These are phyloP conservation scores for Amblyteles armatorius DNA, from an alignment of 2,888 invertebrate genomes.

Conservation along the genomic window DNA sequence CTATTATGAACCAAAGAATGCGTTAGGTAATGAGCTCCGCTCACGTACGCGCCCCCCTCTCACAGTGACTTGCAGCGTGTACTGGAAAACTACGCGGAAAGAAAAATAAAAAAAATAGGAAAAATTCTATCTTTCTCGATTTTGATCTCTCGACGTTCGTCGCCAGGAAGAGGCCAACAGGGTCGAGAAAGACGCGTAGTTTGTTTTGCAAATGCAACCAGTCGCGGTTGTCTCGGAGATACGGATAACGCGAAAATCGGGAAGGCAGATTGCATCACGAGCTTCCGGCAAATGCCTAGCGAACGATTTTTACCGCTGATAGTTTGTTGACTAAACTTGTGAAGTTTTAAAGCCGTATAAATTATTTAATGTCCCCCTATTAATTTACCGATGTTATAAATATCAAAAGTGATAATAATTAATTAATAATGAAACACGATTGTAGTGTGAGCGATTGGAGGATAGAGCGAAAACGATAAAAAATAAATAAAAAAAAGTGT, in stretches of 20 bases:
- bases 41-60: slow-evolving; percentile 70
- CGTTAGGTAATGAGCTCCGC: slow-evolving; percentile 72
- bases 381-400: slow-evolving; percentile 19
- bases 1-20: slow-evolving; percentile 63
- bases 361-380: slow-evolving; percentile 64
- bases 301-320: slow-evolving; percentile 78
- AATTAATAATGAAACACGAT: slow-evolving; percentile 13
- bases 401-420: slow-evolving; percentile 32
- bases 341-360: slow-evolving; percentile 70
- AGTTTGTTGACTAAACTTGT: slow-evolving; percentile 72
- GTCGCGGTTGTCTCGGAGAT: slow-evolving; percentile 31
- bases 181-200: background rate
- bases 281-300: slow-evolving; percentile 76
- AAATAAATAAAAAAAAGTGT: slow-evolving; percentile 24
- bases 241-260: slow-evolving; percentile 51
- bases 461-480: slow-evolving; percentile 24
- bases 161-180: background rate
- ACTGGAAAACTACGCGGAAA: slow-evolving; percentile 43
- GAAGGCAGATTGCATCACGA: slow-evolving; percentile 67
- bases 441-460: slow-evolving; percentile 57
- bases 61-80: slow-evolving; percentile 57
- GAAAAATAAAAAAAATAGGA: slow-evolving; percentile 4
- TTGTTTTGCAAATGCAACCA: background rate
- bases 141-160: background rate
- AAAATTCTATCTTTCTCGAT: background rate